Base-by-base conservation (phyloP, 92 coral and sea anemone species). In the Porites lobata region DNA sequence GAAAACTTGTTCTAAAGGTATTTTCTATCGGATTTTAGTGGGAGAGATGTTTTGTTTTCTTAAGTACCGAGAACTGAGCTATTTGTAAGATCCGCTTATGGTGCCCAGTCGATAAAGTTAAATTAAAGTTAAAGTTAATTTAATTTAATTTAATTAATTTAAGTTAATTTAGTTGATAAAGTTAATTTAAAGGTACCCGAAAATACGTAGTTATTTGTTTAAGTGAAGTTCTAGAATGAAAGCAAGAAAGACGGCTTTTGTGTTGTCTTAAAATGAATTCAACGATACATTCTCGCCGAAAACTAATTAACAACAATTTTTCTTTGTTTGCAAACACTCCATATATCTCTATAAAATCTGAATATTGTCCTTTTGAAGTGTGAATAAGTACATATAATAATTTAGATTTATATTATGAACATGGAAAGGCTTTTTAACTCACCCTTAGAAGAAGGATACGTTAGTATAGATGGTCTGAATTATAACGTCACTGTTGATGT, bases 361-460 rank as follows among this genome's bases (percentile, higher is more conserved):
- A 92, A 82, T 73, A 92, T 91, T 92, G 95, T 78, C 95, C 95
- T 90, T 94, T 87, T 91, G 94, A 93, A 95, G 99, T 97, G 98
- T 97, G 99, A 97, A 97, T 97, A 97, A 97, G 99, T 97, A 97
- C 98, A 95, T 97, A 94, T 95, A 94, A 95, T 95, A 95, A 96
- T 95, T 92, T 97, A 97, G 99, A 97, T 97, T 97, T 97, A 97
- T 97, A 97, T 97, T 95, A 97, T 92, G 96, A 95, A 95, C 98
- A 90, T 76, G 94, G 94, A 90, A 80, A 87, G 94, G 90, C 96
- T 91, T 95, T 95, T 95, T 88, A 95, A 93, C 94, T 89, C 93
- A 76, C 91, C 92, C 90, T 88, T 86, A 91, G 94, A 86, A 74
- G 85, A 66, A 86, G 87, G 87, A 90, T 77, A 82, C 89, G n/a